Base-by-base conservation (phyloP, 2,113 vertebrate species). In the Anguilla japonica region DNA sequence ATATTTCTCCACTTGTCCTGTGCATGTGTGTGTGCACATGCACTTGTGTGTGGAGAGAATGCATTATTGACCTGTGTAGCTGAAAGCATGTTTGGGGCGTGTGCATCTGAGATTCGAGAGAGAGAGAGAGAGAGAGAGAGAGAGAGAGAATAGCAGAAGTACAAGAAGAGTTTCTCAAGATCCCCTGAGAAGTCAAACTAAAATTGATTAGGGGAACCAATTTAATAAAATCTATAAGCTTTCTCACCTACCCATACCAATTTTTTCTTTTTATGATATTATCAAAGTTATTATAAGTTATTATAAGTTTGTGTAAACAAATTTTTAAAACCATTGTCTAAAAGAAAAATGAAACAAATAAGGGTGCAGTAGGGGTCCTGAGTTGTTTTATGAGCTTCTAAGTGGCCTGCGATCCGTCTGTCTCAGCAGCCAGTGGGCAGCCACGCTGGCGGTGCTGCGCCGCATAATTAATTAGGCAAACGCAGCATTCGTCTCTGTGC, bases 391-490 rank as follows among this genome's bases (percentile, higher is more conserved):
- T 16, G 26, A 87, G 86, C 85, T 87, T 60, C 78, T 87, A 86
- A 56, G 39, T 41, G 26, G 39, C 63, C 71, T 34, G n/a, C 88
- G 89, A 88, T 87, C 91, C 89, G 88, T 84, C 14, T 83, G 80
- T 87, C 75, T 83, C 43, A 20, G 39, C 56, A 78, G 80, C 50
- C 4, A 39, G 34, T 60, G 78, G 84, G 84, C 53, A 26, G 78
- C 39, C 3, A 63, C 26, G 79, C 67, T 79, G 67, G 85, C 78
- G 85, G 85, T 79, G 63, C 78, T 26, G 63, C n/a, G 41, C 34
- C 90, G 83, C 88, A 88, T 89, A 92, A 92, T 93, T 91, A 89
- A 92, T 91, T 88, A 85, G 26, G n/a, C 1, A 15, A 57, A 14
- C 26, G 82, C 86, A 83, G 79, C 0, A 14, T 89, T 89, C 78